phyloP scores from a whole-genome alignment of 2,888 invertebrate species.

The Meloe dianella region DNA sequence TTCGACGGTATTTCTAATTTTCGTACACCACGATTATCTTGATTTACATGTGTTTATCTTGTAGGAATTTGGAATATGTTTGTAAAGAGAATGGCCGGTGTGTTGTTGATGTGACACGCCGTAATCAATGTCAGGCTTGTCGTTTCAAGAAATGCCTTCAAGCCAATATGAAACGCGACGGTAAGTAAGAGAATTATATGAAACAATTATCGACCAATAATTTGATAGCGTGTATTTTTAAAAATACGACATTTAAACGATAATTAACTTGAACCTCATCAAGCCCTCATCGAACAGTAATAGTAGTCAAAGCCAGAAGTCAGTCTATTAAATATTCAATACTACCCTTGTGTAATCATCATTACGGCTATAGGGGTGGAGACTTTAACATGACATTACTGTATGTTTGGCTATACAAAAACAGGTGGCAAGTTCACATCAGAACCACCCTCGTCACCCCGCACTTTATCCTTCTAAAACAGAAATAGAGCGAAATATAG shows the following conservation, averaged over 20 bases:
- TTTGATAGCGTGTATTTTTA: background rate
- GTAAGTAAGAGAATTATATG: constrained; percentile 63
- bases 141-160: constrained; percentile 88
- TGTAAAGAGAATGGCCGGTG: constrained; percentile 91
- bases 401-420: constrained; percentile 30
- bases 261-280: constrained; percentile 29
- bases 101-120: constrained; percentile 86
- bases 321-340: constrained; percentile 52
- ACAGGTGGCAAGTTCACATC: constrained; percentile 31
- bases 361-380: constrained; percentile 40
- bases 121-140: constrained; percentile 96
- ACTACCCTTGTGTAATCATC: constrained; percentile 47
- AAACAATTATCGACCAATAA: background rate
- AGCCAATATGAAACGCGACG: constrained; percentile 93
- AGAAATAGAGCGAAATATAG: background rate
- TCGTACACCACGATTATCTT: background rate
- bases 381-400: constrained; percentile 57
- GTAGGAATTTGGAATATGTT: constrained; percentile 85
- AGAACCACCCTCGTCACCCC: constrained; percentile 13
- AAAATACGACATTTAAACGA: constrained; percentile 31
- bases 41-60: constrained; percentile 32
- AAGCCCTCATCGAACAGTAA: constrained; percentile 21
- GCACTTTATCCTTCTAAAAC: background rate
- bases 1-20: constrained; percentile 69
- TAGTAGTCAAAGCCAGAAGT: constrained; percentile 44